Percentiles rank a stretch among this genome's conserved stretches.
Conservation (phyloP, 2,113 vertebrate genomes). For the Pseudorhombus dupliciocellatus region DNA sequence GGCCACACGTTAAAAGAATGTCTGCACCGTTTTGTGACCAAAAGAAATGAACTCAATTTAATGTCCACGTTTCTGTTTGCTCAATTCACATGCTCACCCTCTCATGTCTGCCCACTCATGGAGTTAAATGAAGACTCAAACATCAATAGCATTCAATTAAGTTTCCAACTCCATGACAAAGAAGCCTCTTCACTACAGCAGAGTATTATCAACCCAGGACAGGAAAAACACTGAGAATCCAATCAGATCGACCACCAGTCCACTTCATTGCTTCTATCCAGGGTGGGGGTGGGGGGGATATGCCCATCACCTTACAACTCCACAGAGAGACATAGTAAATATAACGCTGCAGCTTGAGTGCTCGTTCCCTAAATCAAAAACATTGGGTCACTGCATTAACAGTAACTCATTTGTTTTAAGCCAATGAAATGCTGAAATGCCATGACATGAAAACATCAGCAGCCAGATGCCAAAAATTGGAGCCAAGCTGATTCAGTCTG, state of each 20-base stretch:
- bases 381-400: not conserved
- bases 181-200: not conserved
- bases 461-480: conserved; percentile 25
- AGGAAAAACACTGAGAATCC: not conserved
- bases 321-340: conserved; percentile 15
- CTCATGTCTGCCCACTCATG: too few species aligned
- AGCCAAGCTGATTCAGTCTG: conserved; percentile 45
- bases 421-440: conserved; percentile 12
- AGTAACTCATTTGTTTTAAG: conserved; percentile 11
- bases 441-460: conserved; percentile 11
- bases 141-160: too few species aligned
- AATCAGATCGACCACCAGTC: not conserved
- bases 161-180: too few species aligned
- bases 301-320: conserved; percentile 17
- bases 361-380: conserved; percentile 11
- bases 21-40: not conserved
- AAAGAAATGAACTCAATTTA: not conserved
- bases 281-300: not conserved
- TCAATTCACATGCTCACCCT: too few species aligned
- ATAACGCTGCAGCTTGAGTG: not conserved
- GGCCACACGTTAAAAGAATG: not conserved
- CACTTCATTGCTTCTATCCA: not conserved
- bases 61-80: too few species aligned
- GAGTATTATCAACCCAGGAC: not conserved
- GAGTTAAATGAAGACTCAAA: too few species aligned